Evolutionary conservation across 2,797 vertebrate species (phyloP), one percentile per base, ranked within the genome.

Genomic region (Florisuga fusca): DNA sequence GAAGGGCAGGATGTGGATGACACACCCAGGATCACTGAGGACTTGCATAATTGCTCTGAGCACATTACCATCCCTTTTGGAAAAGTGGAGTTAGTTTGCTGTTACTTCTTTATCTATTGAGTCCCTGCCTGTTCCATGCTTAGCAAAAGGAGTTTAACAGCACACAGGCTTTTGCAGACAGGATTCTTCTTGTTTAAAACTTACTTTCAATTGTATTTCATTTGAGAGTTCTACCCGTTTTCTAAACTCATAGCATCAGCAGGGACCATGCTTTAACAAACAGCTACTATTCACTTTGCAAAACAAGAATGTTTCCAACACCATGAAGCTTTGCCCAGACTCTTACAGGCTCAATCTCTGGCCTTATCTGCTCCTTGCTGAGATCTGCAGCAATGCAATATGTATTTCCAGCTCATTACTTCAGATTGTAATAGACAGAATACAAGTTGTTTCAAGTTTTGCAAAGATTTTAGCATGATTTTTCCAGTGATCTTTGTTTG

Each of bases 291-390:
- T 92, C 62, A 79, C 87, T 92, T 63, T 81, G 54, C 76, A 87
- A 96, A 97, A 92, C 79, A 92, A 84, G 45, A 58, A 71, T 29
- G 54, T 54, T 92, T 93, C 83, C 72, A 84, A 71, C 80, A 84
- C 50, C 7, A 25, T 8, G 75, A 61, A 90, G 41, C 68, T 95
- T 72, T 80, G 66, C 85, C 89, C 73, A 55, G 66, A 88, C 54
- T 80, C 59, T 77, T 41, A 38, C 12, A 66, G 48, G 20, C 63
- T 92, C 43, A 85, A 19, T 14, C 72, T 57, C 74, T 96, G 86
- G 87, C 90, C 21, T 75, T 78, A 62, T 13, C 41, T 26, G 55
- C 67, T 91, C 67, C 51, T 74, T 74, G n/a, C 34, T 22, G 14
- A 68, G 87, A 92, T 57, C 75, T 93, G 59, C 54, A 91, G 76